phyloP scores from a whole-genome alignment of 2,113 vertebrate genomes.

The Melospiza melodia region DNA sequence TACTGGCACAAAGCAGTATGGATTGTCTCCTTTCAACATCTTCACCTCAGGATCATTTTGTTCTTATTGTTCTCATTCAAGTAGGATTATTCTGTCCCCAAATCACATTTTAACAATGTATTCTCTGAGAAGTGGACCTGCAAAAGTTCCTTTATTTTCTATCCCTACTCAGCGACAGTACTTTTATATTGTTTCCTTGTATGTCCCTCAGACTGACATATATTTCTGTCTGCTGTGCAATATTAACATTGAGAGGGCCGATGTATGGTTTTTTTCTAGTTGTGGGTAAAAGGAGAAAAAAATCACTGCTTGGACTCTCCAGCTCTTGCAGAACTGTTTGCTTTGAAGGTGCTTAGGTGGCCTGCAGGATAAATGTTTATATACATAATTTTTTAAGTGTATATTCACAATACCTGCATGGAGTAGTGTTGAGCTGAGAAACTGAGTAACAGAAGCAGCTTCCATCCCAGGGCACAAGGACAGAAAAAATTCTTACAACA shows the following conservation, averaged over 20 bases:
- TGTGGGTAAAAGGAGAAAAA: not conserved
- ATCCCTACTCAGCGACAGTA: rapidly evolving
- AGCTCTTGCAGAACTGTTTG: not conserved
- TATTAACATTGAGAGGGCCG: not conserved
- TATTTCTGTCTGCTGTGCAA: not conserved
- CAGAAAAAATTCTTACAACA: not conserved
- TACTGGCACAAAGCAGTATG: not conserved
- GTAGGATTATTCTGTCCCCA: not conserved
- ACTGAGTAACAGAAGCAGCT: not conserved
- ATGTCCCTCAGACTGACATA: not conserved
- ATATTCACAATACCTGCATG: not conserved
- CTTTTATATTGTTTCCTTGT: not conserved
- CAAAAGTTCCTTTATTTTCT: slow-evolving; percentile 16
- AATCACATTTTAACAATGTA: not conserved
- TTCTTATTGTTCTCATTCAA: slow-evolving; percentile 18
- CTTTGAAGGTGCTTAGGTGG: not conserved
- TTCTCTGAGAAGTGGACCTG: not conserved
- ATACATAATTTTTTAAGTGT: not conserved
- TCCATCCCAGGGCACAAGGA: not conserved
- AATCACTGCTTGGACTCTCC: not conserved
- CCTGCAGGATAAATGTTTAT: not conserved
- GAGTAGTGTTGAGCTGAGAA: not conserved
- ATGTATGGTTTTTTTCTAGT: too few species aligned
- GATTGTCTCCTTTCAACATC: not conserved
- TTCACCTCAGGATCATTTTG: not conserved